Conservation (phyloP, 2,888 invertebrate species). For the Pinctada fucata region DNA sequence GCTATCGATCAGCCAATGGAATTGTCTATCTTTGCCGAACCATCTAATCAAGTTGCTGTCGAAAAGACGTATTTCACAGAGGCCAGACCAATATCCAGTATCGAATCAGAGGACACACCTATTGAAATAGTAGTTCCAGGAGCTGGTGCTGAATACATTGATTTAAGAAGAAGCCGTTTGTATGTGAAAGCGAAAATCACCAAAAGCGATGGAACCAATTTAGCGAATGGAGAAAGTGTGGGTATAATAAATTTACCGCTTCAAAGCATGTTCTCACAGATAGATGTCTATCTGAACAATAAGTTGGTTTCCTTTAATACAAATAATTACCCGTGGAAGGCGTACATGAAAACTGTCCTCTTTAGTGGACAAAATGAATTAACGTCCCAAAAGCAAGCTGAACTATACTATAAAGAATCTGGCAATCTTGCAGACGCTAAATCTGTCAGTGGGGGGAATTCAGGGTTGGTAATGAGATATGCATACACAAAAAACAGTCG, state of each 20-base stretch:
- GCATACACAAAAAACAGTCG: slow-evolving; percentile 9
- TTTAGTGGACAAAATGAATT: neutral
- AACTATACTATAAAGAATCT: neutral
- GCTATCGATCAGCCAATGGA: slow-evolving; percentile 25
- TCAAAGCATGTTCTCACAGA: slow-evolving; percentile 1
- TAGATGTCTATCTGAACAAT: neutral
- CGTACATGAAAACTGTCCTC: neutral
- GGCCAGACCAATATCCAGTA: neutral
- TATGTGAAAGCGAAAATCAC: neutral
- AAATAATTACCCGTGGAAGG: neutral
- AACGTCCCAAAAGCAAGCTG: neutral
- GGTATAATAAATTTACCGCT: slow-evolving; percentile 14
- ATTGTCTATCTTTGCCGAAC: slow-evolving; percentile 24
- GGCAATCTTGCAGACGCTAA: neutral
- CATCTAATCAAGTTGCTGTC: slow-evolving; percentile 18
- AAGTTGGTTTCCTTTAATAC: no score
- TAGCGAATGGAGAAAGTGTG: slow-evolving; percentile 10
- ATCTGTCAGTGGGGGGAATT: slow-evolving; percentile 7
- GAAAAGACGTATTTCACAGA: slow-evolving; percentile 18
- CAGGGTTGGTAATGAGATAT: slow-evolving; percentile 10
- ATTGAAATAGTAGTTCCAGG: slow-evolving; percentile 11
- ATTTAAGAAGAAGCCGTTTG: neutral
- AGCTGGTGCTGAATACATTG: slow-evolving; percentile 13
- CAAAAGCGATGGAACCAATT: slow-evolving; percentile 11
- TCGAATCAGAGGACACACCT: neutral